Conservation (phyloP, 2,797 vertebrate species). For the Gobio occitaniae region DNA sequence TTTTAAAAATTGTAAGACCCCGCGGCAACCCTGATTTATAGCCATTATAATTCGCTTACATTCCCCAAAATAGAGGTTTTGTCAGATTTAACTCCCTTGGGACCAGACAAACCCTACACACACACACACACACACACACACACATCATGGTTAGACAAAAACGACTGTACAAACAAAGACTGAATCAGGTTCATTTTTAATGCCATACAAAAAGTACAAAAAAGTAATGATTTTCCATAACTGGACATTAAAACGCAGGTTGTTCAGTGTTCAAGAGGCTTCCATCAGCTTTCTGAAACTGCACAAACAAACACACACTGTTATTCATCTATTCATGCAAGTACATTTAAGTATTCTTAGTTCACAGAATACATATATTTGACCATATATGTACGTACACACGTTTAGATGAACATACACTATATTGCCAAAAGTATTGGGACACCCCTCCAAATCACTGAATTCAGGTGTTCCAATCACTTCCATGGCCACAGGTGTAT, state of each 20-base stretch:
- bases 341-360: not conserved
- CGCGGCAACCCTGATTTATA: too few species aligned
- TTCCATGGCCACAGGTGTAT: too few species aligned
- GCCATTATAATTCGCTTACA: not conserved
- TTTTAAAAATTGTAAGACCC: too few species aligned
- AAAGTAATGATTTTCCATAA: not conserved
- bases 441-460: too few species aligned
- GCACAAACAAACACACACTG: conserved; percentile 31
- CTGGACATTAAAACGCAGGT: conserved; percentile 18
- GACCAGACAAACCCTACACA: not conserved
- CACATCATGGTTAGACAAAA: not conserved
- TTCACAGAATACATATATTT: not conserved
- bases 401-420: too few species aligned
- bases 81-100: not conserved
- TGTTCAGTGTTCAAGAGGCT: conserved; percentile 37
- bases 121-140: not conserved
- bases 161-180: not conserved
- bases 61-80: not conserved
- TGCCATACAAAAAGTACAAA: not conserved
- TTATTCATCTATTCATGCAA: not conserved
- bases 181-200: not conserved
- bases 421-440: too few species aligned
- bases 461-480: too few species aligned
- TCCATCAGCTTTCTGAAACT: conserved; percentile 60
- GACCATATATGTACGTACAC: not conserved